Base-by-base conservation (phyloP, 2,888 invertebrate species). In the Pollenia griseotomentosa region DNA sequence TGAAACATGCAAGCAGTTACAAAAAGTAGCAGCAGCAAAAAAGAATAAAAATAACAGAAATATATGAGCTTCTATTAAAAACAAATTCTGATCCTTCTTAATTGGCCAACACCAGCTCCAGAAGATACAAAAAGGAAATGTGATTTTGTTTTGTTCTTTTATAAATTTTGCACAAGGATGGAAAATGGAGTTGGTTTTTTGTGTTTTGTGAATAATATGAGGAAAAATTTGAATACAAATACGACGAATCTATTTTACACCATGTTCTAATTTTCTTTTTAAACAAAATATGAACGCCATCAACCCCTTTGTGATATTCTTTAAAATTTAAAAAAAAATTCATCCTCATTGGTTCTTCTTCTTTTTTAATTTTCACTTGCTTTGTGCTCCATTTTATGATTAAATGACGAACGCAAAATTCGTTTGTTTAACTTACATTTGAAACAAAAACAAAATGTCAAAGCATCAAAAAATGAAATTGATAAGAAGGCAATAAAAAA, bases 1-100 rank as follows among this genome's bases (percentile, higher is more conserved):
- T 78, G 77, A 59, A 73, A 44, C 46, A 59, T 59, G 55, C 63
- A 19, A 46, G 48, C 73, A 57, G 40, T 19, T 73, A 55, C 23
- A 44, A 51, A 12, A 68, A 42, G n/a, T 16, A 44, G 40, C 33
- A 44, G 40, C 33, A 33, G 33, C 33, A 33, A 46, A 65, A 63
- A 75, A 46, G 51, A 61, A 59, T 82, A 74, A 86, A 87, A 78
- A 86, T 74, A 85, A 86, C 87, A 89, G 89, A 90, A 86, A 91
- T 91, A 90, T 90, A 92, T 90, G 90, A 89, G 91, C 90, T 89
- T 88, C 90, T 91, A 92, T 92, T 91, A 92, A 91, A 91, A 90
- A 19, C 19, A 90, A 90, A 89, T 59, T 19, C 40, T 42, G 85
- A 90, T 88, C 89, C 89, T 87, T 88, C 55, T 11, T 53, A 14